These are phyloP conservation scores for Anastrepha ludens DNA, from an alignment of 1,140 invertebrate genomes.

Conservation along the genomic window DNA sequence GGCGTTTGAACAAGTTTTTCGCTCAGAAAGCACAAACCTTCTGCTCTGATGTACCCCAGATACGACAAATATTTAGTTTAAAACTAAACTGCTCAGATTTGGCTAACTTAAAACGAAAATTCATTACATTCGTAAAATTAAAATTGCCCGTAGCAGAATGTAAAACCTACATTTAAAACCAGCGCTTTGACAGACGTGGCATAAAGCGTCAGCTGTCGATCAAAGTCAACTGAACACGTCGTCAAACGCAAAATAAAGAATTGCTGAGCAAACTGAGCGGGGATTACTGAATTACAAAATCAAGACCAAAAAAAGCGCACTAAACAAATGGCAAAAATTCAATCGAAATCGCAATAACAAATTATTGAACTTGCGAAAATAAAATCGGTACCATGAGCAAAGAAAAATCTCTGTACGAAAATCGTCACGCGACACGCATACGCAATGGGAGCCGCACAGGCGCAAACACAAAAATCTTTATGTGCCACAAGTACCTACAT, in stretches of 20 bases:
- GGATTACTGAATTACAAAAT: not conserved
- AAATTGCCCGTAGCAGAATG: too few species aligned
- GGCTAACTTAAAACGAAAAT: too few species aligned
- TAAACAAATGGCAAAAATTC: not conserved
- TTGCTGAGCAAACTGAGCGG: too few species aligned
- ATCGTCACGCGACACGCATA: conserved; percentile 28
- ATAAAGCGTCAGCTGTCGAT: conserved; percentile 58
- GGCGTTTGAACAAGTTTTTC: too few species aligned
- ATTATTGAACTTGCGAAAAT: conserved; percentile 28
- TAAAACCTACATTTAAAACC: not conserved
- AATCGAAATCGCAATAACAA: not conserved
- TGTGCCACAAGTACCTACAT: not conserved
- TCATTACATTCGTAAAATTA: too few species aligned
- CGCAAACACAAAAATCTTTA: not conserved
- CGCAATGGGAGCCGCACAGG: conserved; percentile 34
- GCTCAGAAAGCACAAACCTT: too few species aligned
- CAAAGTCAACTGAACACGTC: conserved; percentile 48
- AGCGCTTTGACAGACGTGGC: conserved; percentile 50
- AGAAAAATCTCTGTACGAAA: conserved; percentile 29
- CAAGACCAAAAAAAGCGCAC: not conserved
- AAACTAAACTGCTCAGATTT: too few species aligned
- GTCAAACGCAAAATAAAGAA: not conserved
- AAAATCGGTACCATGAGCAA: not conserved
- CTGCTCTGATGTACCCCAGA: too few species aligned
- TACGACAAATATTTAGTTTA: too few species aligned